Conservation (phyloP, 2,113 vertebrate genomes). For the Trematomus loennbergii region DNA sequence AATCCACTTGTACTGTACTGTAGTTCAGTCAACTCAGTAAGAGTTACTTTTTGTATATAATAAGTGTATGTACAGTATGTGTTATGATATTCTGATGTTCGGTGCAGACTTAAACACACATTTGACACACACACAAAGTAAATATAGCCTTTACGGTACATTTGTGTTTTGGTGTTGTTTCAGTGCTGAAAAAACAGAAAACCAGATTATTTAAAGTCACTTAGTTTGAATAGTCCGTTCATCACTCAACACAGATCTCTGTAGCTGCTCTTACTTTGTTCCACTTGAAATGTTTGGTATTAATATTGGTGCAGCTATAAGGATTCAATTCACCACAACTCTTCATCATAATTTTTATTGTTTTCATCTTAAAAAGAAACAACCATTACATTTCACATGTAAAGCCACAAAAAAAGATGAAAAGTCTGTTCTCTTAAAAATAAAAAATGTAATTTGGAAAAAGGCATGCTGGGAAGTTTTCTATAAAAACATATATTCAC, state of each 20-base stretch:
- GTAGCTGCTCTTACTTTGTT: background rate
- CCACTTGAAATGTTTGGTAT: background rate
- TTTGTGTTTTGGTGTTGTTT: constrained; percentile 10
- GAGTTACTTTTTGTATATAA: background rate
- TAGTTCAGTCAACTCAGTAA: background rate
- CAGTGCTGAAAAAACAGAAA: background rate
- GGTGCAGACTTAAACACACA: background rate
- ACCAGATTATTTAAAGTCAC: background rate
- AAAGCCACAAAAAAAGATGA: background rate
- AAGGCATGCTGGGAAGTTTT: background rate
- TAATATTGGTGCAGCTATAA: background rate
- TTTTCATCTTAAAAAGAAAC: background rate
- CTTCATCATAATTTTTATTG: background rate
- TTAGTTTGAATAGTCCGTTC: background rate
- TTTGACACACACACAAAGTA: background rate
- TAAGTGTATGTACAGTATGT: background rate
- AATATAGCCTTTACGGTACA: background rate
- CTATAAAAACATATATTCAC: too few relatives aligned
- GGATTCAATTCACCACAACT: background rate
- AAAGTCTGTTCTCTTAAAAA: background rate
- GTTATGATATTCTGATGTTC: background rate
- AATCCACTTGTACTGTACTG: background rate
- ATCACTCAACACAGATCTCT: background rate
- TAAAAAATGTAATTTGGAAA: background rate
- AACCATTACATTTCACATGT: background rate